A percentile compares a stretch with the other conserved stretches of the same genome.
Evolutionary conservation across 2,888 invertebrate genomes (phyloP).

Genomic region (Meiosimyza decipiens): DNA sequence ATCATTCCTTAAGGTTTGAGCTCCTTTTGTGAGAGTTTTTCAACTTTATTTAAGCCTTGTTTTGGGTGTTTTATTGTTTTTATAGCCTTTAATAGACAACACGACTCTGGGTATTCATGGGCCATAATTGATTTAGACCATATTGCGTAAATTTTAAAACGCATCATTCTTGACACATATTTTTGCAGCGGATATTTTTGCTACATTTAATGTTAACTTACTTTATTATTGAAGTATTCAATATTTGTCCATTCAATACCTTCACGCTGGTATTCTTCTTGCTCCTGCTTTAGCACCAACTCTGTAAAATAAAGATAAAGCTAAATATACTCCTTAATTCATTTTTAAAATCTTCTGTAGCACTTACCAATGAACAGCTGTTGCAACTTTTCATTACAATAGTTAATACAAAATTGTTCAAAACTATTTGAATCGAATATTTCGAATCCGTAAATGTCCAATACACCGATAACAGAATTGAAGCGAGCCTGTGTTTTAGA

Average conservation of each 20-base stretch:
- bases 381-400: constrained; percentile 98
- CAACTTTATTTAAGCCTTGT: too few relatives aligned
- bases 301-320: constrained; percentile 71
- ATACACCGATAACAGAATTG: constrained; percentile 76
- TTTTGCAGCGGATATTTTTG: too few relatives aligned
- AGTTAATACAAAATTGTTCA: constrained; percentile 99
- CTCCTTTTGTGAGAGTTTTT: too few relatives aligned
- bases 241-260: constrained; percentile 96
- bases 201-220: constrained; percentile 50
- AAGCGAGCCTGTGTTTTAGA: constrained; percentile 59
- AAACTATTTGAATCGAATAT: constrained; percentile 97
- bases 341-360: background rate
- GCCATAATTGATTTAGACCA: too few relatives aligned
- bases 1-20: too few relatives aligned
- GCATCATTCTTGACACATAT: background rate
- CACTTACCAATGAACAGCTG: constrained; percentile 91
- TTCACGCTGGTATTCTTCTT: constrained; percentile 95
- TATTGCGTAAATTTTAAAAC: too few relatives aligned
- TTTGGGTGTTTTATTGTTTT: too few relatives aligned
- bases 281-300: constrained; percentile 96
- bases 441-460: constrained; percentile 99
- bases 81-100: too few relatives aligned
- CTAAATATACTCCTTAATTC: background rate
- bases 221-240: constrained; percentile 96
- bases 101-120: too few relatives aligned